Evolutionary conservation across 1,140 invertebrate species (phyloP), one percentile per base, ranked within the genome.

Genomic region (Capitella teleta): DNA sequence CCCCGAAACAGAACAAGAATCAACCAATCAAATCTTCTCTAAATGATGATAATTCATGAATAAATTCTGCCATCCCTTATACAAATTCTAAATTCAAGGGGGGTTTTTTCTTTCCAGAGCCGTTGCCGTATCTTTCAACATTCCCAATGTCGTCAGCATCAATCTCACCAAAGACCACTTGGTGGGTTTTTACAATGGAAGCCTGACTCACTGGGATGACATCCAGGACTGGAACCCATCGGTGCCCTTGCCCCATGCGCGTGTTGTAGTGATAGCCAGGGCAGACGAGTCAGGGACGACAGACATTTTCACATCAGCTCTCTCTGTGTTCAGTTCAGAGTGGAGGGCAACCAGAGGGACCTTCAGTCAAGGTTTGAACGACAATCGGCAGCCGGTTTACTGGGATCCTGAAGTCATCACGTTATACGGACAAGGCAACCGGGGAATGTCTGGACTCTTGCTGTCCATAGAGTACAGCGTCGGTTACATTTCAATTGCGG

Each of bases 111-210:
- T n/a, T n/a, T 47, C n/a, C 37, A 53, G 51, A 10, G 36, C 46
- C 12, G 19, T 53, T 21, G 52, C 49, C 1, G 8, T 53, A 8
- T 46, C 23, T 18, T 52, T 40, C 44, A 52, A 52, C 24, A 18
- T 52, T n/a, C 51, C 51, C 10, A 28, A 40, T 12, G n/a, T 52
- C 6, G 21, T 16, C 42, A 38, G 30, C 1, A 14, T 55, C 18
- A 21, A n/a, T 19, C 38, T 55, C 5, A 43, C 53, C 16, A 19
- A 18, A 23, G 52, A 55, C 18, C n/a, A 32, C n/a, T 12, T 55
- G 16, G 52, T 55, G 16, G 52, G 53, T 6, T 49, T 55, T 18
- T 55, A 53, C 38, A 55, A 55, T 19, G 53, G 53, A 23, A 36
- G 42, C 3, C n/a, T 55, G 5, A 32, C 18, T 5, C 28, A 48